phyloP scores from a whole-genome alignment of 2,113 vertebrate genomes.

The Calyptomena viridis region DNA sequence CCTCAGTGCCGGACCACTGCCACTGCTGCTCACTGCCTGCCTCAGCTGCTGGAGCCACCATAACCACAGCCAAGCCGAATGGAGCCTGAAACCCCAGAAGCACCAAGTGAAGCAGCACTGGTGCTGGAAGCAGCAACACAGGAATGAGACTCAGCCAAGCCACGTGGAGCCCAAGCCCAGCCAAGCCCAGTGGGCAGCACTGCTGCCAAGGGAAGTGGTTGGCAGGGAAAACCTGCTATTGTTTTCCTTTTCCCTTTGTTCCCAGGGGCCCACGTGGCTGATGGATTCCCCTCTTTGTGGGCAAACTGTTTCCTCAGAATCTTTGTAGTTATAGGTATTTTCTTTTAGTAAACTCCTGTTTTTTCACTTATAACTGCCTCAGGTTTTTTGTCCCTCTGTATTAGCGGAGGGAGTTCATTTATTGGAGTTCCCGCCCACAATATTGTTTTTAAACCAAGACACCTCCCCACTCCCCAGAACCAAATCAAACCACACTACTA shows the following conservation, averaged over 20 bases:
- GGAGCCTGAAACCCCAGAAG: not conserved
- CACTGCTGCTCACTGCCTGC: not conserved
- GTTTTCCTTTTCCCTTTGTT: not conserved
- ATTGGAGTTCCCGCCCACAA: not conserved
- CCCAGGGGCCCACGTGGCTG: not conserved
- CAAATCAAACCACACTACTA: accelerated
- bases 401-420: not conserved
- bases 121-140: not conserved
- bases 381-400: not conserved
- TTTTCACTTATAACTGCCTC: not conserved
- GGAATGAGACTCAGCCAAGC: not conserved
- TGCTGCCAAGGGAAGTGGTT: not conserved
- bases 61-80: not conserved
- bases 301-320: not conserved
- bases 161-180: not conserved
- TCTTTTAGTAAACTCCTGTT: not conserved
- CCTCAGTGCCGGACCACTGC: not conserved
- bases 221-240: not conserved
- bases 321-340: not conserved
- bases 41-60: not conserved
- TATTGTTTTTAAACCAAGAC: not conserved
- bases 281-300: not conserved
- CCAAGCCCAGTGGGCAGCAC: not conserved
- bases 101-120: not conserved
- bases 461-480: accelerated